Conservation (phyloP, 2,888 invertebrate species). For the Aleiodes testaceus region DNA sequence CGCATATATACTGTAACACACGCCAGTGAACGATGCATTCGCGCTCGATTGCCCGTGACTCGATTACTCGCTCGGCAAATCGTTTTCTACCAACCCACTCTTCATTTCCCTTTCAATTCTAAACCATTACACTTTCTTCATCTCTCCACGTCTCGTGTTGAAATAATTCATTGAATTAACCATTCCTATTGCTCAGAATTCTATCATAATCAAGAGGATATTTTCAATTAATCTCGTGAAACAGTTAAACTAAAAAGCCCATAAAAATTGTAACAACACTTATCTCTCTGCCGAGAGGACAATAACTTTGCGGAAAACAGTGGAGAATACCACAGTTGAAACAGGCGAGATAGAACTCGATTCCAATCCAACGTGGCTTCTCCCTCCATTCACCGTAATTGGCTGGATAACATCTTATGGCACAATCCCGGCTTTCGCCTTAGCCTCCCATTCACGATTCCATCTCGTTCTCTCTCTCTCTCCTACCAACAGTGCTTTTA, state of each 20-base stretch:
- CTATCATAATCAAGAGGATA: not conserved
- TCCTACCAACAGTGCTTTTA: conserved; percentile 6
- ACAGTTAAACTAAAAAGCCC: conserved; percentile 11
- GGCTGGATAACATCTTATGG: conserved; percentile 30
- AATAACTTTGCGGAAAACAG: conserved; percentile 2
- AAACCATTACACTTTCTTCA: conserved; percentile 47
- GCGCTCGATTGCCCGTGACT: conserved; percentile 48
- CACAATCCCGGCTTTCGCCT: conserved; percentile 31
- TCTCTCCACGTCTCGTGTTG: conserved; percentile 14
- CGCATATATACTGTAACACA: conserved; percentile 23
- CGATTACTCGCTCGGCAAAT: conserved; percentile 42
- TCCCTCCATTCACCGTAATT: conserved; percentile 24
- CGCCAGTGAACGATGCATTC: conserved; percentile 41
- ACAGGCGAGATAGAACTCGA: conserved; percentile 19
- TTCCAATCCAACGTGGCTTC: conserved; percentile 14
- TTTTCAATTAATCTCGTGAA: not conserved
- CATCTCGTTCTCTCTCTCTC: conserved; percentile 1
- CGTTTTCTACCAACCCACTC: conserved; percentile 30
- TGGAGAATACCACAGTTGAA: conserved; percentile 10
- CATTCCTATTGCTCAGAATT: not conserved
- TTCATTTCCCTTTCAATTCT: conserved; percentile 36
- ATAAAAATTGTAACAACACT: conserved; percentile 22
- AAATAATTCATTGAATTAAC: conserved; percentile 16
- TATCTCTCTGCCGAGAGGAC: not conserved
- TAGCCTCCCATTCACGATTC: conserved; percentile 23